A percentile compares a stretch with the other conserved stretches of the same genome.
phyloP scores from a whole-genome alignment of 2,797 vertebrate species.

The Manis javanica region DNA sequence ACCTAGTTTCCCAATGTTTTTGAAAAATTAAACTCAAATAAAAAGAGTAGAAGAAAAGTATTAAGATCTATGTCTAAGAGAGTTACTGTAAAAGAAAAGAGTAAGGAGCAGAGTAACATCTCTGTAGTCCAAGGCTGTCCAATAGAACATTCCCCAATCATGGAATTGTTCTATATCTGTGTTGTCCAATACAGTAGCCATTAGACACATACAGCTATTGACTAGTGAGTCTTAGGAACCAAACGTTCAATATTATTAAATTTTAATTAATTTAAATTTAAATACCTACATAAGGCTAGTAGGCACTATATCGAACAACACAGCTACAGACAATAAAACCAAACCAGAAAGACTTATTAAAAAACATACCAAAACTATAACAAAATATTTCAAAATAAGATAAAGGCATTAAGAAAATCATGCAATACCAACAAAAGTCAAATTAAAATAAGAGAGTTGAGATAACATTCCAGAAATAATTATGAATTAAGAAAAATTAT shows the following conservation, averaged over 20 bases:
- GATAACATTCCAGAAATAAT: neutral
- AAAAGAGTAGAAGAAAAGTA: neutral
- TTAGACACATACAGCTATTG: neutral
- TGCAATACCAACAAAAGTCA: neutral
- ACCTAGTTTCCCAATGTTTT: neutral
- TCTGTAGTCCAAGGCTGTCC: neutral
- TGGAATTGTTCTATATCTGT: neutral
- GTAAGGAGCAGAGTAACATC: neutral
- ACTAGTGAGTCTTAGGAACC: neutral
- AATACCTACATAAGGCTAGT: neutral
- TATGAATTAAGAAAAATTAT: slow-evolving; percentile 1
- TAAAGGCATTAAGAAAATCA: neutral
- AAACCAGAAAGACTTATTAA: neutral
- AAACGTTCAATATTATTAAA: neutral
- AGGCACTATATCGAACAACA: neutral
- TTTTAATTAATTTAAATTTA: slow-evolving; percentile 16
- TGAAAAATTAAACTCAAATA: neutral
- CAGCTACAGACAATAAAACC: neutral
- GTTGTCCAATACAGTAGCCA: neutral
- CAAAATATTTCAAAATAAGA: neutral
- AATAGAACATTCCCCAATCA: neutral
- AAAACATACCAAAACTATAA: slow-evolving; percentile 11
- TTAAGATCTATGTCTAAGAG: neutral
- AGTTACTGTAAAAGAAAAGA: neutral
- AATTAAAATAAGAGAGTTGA: neutral